phyloP scores from a whole-genome alignment of 2,113 vertebrate species.

The Eclectus roratus region DNA sequence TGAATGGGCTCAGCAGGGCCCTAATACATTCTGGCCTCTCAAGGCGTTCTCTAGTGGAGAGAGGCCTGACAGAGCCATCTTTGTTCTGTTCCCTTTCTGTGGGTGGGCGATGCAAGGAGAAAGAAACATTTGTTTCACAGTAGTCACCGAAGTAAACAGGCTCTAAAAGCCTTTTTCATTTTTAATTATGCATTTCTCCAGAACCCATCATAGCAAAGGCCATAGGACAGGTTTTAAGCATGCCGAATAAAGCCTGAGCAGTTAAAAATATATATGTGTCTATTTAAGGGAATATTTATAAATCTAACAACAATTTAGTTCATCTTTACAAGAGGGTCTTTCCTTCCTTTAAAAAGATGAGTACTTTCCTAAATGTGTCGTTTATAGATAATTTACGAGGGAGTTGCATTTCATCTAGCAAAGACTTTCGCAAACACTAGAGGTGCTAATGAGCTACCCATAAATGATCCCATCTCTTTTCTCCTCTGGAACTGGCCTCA shows the following conservation, averaged over 20 bases:
- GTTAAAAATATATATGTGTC: slow-evolving; percentile 32
- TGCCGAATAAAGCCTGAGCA: slow-evolving; percentile 26
- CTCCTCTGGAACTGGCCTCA: neutral
- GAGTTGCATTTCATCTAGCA: neutral
- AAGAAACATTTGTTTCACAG: slow-evolving; percentile 90
- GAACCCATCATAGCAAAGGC: slow-evolving; percentile 54
- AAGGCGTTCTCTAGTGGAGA: slow-evolving; percentile 84
- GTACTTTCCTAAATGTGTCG: neutral
- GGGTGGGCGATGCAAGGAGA: slow-evolving; percentile 86
- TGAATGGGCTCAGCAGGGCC: slow-evolving; percentile 87
- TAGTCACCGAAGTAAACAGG: slow-evolving; percentile 87
- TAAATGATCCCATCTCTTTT: neutral
- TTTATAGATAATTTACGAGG: neutral
- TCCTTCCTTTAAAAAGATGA: neutral
- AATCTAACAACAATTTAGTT: neutral
- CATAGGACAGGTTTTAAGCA: slow-evolving; percentile 41
- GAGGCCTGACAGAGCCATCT: slow-evolving; percentile 89
- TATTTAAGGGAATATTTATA: neutral
- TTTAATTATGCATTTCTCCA: slow-evolving; percentile 78
- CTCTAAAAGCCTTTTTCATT: slow-evolving; percentile 76
- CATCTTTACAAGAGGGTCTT: neutral
- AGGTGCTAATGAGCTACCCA: slow-evolving; percentile 25
- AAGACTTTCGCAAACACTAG: slow-evolving; percentile 26
- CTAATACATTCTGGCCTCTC: slow-evolving; percentile 87
- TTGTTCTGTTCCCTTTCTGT: slow-evolving; percentile 90